Percentiles rank a stretch among this genome's conserved stretches.
Conservation (phyloP, 1,140 invertebrate genomes). For the Tenebrio molitor region DNA sequence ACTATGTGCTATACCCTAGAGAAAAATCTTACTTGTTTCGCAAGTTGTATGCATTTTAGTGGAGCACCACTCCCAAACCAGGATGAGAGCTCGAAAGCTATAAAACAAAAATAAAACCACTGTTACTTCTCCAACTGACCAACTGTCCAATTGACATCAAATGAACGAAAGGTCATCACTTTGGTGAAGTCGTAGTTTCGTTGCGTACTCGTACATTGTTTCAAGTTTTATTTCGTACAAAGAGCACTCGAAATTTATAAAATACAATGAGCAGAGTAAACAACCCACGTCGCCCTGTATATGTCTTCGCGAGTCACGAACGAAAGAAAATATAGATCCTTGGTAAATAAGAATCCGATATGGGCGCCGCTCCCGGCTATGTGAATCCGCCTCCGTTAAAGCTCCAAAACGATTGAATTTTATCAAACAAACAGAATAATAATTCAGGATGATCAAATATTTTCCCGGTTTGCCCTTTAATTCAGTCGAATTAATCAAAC, state of each 20-base stretch:
- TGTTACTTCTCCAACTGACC: neutral
- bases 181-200: neutral
- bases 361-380: neutral
- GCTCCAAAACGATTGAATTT: slow-evolving; percentile 14
- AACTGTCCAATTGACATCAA: no score
- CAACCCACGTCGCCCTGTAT: neutral
- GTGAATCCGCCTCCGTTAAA: neutral
- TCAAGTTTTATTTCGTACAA: no score
- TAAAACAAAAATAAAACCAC: neutral
- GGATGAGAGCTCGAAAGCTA: neutral
- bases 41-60: neutral
- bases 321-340: slow-evolving; percentile 3
- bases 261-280: no score
- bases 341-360: slow-evolving; percentile 12
- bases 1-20: neutral
- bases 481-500: slow-evolving; percentile 34
- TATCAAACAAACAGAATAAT: slow-evolving; percentile 31
- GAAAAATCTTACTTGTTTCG: neutral
- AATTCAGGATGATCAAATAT: slow-evolving; percentile 40
- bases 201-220: no score
- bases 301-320: neutral
- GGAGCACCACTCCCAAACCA: no score
- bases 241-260: no score
- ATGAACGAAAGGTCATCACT: neutral
- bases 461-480: slow-evolving; percentile 3